phyloP scores from a whole-genome alignment of 2,797 vertebrate genomes.

The Manis pentadactyla region DNA sequence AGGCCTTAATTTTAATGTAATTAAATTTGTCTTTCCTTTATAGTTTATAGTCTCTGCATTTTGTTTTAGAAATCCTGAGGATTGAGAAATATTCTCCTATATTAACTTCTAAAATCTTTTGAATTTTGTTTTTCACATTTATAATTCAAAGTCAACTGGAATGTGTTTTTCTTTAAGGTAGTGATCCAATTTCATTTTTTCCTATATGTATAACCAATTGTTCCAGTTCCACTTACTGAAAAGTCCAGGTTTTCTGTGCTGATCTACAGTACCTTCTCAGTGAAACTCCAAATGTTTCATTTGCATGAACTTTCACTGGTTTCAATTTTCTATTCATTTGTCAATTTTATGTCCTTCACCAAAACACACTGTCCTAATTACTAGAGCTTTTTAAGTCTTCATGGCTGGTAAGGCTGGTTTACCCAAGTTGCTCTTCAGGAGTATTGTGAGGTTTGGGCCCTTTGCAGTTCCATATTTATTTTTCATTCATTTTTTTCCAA shows the following conservation, averaged over 20 bases:
- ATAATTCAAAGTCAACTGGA: not conserved
- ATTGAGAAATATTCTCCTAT: not conserved
- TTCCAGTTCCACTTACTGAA: not conserved
- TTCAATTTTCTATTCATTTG: not conserved
- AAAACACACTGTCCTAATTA: not conserved
- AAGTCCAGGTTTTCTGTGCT: not conserved
- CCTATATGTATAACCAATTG: not conserved
- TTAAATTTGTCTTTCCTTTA: conserved; percentile 18
- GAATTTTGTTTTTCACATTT: conserved; percentile 19
- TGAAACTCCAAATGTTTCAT: not conserved
- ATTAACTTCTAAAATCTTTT: not conserved
- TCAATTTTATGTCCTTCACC: not conserved
- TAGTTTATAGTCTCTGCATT: not conserved
- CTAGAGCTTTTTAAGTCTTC: not conserved
- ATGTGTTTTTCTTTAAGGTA: not conserved
- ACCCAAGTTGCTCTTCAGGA: not conserved
- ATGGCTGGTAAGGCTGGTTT: not conserved
- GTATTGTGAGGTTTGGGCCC: not conserved
- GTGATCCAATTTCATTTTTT: not conserved
- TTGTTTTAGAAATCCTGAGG: not conserved
- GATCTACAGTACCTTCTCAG: not conserved
- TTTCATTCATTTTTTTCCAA: conserved; percentile 17
- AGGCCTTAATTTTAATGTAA: not conserved
- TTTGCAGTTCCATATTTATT: not conserved
- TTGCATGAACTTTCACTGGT: not conserved